Evolutionary conservation across 2,113 vertebrate species (phyloP), one percentile per base, ranked within the genome.

Genomic region (Dromiciops gliroides): DNA sequence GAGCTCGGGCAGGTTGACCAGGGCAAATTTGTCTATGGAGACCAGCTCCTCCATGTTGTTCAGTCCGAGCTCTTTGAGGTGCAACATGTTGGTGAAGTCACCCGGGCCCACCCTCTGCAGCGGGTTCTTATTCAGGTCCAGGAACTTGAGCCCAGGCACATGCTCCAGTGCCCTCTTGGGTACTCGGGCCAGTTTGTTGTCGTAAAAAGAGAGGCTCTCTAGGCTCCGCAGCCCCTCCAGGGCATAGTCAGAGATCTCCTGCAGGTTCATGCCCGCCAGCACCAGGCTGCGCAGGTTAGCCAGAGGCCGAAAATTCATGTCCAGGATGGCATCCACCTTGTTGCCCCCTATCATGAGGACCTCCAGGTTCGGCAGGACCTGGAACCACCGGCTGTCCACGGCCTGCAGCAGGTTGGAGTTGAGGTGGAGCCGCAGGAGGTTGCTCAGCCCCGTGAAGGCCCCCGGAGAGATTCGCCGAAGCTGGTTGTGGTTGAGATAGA

Each of bases 31-130:
- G 97, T 99, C 99, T 25, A 99, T 99, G 94, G 99, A 99, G 97
- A 99, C 99, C 97, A 99, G 98, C 96, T 99, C 99, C 89, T 99
- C 99, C 99, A 99, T 99, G 98, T 99, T 99, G 98, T 99, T 99
- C 91, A 99, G 98, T 47, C 99, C 99, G 19, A 99, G 98, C 98
- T 99, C 99, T 92, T 99, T 99, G 93, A 99, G 99, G 96, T 99
- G 99, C 89, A 99, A 92, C 99, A 99, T 99, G 96, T 99, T 98
- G 8, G 97, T 97, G 94, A 99, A 99, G 97, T 99, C 99, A 3
- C 99, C 99, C 0, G 99, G 98, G 93, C 99, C 99, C 2, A 99
- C 98, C 94, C 99, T 98, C 97, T 99, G 99, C 95, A 99, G 98
- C 0, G 98, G 99, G 97, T 99, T 99, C 97, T 99, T 99, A 96